Conservation (phyloP, 92 coral and sea anemone species). For the Porites cylindrica region DNA sequence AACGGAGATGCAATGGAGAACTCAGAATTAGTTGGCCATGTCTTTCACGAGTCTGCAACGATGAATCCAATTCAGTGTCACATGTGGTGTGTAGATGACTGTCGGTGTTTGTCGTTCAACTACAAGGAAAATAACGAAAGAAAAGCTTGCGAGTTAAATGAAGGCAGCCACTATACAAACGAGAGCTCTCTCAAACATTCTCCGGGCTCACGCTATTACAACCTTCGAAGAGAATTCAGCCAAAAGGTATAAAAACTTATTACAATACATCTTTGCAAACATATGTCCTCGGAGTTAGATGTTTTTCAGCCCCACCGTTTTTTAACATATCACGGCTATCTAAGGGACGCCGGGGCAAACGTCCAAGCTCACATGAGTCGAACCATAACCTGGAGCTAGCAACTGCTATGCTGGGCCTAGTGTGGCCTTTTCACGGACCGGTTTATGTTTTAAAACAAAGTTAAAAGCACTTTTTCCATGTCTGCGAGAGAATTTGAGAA, state of each 20-base stretch:
- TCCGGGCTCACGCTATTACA: conserved; percentile 21
- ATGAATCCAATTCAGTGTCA: conserved; percentile 13
- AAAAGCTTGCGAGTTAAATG: conserved; percentile 7
- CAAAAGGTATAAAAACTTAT: neutral
- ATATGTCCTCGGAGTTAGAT: too few species aligned
- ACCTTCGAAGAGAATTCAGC: neutral
- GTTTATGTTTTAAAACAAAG: too few species aligned
- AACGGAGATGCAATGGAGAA: conserved; percentile 18
- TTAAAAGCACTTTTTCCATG: too few species aligned
- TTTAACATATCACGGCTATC: too few species aligned
- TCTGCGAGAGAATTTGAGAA: too few species aligned
- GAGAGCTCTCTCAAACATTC: conserved; percentile 14
- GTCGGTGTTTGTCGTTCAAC: conserved; percentile 46
- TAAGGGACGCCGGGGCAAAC: too few species aligned
- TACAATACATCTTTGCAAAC: too few species aligned
- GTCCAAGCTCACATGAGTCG: too few species aligned
- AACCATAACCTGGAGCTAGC: too few species aligned
- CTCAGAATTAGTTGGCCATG: conserved; percentile 14
- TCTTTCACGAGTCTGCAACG: neutral
- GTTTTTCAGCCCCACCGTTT: too few species aligned
- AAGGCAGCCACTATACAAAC: neutral
- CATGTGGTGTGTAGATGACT: conserved; percentile 14
- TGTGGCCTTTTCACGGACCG: too few species aligned
- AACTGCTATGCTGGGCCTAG: too few species aligned
- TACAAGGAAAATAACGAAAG: neutral